phyloP scores from a whole-genome alignment of 2,888 invertebrate species.

The Phasia obesa region DNA sequence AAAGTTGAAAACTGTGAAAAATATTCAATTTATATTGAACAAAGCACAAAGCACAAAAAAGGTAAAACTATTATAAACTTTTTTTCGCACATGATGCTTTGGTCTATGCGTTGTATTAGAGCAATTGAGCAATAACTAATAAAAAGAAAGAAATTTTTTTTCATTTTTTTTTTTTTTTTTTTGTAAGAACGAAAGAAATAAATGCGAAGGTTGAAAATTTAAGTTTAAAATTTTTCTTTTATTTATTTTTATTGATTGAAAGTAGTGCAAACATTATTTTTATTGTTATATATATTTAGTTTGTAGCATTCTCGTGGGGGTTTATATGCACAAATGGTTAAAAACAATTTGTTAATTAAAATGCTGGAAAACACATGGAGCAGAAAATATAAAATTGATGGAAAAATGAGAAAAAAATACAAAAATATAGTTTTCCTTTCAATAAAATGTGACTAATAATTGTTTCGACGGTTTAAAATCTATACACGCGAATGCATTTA shows the following conservation, averaged over 20 bases:
- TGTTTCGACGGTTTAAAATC: background rate
- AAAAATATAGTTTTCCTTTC: background rate
- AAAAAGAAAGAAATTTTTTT: slow-evolving; percentile 8
- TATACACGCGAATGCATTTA: no score
- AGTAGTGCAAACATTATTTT: background rate
- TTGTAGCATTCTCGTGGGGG: slow-evolving; percentile 6
- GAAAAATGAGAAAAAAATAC: background rate
- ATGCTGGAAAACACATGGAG: slow-evolving; percentile 17
- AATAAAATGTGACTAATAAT: background rate
- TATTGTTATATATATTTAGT: background rate
- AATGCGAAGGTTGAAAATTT: slow-evolving; percentile 7
- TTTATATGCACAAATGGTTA: slow-evolving; percentile 11
- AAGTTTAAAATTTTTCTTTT: no score
- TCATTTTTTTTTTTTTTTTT: no score
- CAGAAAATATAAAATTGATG: slow-evolving; percentile 5
- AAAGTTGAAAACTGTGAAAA: slow-evolving; percentile 15
- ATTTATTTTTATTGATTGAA: slow-evolving; percentile 18
- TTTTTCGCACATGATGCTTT: slow-evolving; percentile 23
- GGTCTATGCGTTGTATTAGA: background rate
- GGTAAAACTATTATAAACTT: slow-evolving; percentile 28
- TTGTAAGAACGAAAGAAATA: slow-evolving; percentile 1
- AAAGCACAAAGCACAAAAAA: background rate
- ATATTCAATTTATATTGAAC: slow-evolving; percentile 34
- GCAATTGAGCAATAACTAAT: slow-evolving; percentile 30
- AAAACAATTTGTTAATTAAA: slow-evolving; percentile 66